Percentiles rank a stretch among this genome's conserved stretches.
Conservation (phyloP, 2,888 invertebrate species). For the Mythimna impura region DNA sequence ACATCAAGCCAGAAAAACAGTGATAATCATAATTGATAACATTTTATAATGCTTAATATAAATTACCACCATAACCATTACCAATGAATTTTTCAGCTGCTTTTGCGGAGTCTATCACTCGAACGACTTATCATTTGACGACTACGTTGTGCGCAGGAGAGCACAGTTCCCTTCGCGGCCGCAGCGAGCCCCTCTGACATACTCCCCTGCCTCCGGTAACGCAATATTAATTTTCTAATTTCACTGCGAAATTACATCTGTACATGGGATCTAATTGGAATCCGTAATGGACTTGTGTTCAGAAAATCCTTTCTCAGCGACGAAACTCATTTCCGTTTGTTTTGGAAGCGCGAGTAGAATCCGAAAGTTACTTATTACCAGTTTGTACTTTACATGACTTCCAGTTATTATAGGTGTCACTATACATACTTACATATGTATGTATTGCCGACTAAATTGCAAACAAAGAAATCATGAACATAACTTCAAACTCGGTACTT, state of each 20-base stretch:
- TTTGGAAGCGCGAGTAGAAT: constrained; percentile 61
- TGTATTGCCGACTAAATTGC: constrained; percentile 44
- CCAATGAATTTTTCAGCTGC: neutral
- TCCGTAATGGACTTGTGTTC: constrained; percentile 76
- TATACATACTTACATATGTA: constrained; percentile 11
- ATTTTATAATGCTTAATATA: neutral
- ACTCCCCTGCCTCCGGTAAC: constrained; percentile 52
- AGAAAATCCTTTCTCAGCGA: constrained; percentile 75
- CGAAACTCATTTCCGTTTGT: constrained; percentile 66
- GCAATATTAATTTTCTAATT: constrained; percentile 80
- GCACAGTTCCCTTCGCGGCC: neutral
- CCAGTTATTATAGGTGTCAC: constrained; percentile 38
- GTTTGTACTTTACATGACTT: constrained; percentile 39
- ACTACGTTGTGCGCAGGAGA: constrained; percentile 3
- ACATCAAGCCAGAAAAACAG: neutral
- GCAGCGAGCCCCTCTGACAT: constrained; percentile 26
- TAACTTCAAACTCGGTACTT: constrained; percentile 44
- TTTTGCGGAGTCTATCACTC: neutral
- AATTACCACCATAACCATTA: neutral
- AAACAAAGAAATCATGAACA: constrained; percentile 55
- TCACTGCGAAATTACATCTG: constrained; percentile 77
- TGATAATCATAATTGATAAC: neutral
- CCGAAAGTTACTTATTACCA: constrained; percentile 58
- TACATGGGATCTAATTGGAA: constrained; percentile 78
- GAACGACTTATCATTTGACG: neutral